Evolutionary conservation across 2,888 invertebrate species (phyloP).

Genomic region (Lobophora halterata): DNA sequence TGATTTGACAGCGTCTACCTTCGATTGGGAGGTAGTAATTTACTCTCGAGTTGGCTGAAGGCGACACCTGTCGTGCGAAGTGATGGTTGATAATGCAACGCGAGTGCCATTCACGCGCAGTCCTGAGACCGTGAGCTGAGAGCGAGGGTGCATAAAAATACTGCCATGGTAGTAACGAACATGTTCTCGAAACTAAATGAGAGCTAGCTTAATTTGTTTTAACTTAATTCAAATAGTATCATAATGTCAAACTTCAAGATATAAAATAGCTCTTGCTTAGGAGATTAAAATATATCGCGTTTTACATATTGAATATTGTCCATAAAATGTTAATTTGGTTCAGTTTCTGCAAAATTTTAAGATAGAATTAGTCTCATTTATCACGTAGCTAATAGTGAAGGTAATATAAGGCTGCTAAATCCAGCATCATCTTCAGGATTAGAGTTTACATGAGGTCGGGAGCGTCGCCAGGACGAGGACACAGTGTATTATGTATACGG

Average conservation of each 20-base stretch:
- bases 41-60: constrained; percentile 79
- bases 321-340: too few relatives aligned
- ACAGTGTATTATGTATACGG: constrained; percentile 10
- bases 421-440: constrained; percentile 77
- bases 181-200: not conserved
- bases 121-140: constrained; percentile 56
- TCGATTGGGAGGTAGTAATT: constrained; percentile 74
- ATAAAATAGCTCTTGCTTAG: too few relatives aligned
- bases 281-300: too few relatives aligned
- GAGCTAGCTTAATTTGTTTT: too few relatives aligned
- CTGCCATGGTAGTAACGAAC: constrained; percentile 6
- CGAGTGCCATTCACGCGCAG: constrained; percentile 70
- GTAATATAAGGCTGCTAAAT: constrained; percentile 73
- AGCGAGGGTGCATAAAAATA: constrained; percentile 25
- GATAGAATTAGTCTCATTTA: constrained; percentile 46
- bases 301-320: too few relatives aligned
- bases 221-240: too few relatives aligned
- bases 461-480: constrained; percentile 52
- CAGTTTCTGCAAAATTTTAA: constrained; percentile 13
- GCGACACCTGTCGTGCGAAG: constrained; percentile 78
- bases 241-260: too few relatives aligned
- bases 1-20: constrained; percentile 72
- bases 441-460: constrained; percentile 72
- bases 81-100: constrained; percentile 78
- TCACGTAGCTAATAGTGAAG: constrained; percentile 61